Evolutionary conservation across 2,888 invertebrate genomes (phyloP), one percentile per base, ranked within the genome.

Genomic region (Anoplius nigerrimus): DNA sequence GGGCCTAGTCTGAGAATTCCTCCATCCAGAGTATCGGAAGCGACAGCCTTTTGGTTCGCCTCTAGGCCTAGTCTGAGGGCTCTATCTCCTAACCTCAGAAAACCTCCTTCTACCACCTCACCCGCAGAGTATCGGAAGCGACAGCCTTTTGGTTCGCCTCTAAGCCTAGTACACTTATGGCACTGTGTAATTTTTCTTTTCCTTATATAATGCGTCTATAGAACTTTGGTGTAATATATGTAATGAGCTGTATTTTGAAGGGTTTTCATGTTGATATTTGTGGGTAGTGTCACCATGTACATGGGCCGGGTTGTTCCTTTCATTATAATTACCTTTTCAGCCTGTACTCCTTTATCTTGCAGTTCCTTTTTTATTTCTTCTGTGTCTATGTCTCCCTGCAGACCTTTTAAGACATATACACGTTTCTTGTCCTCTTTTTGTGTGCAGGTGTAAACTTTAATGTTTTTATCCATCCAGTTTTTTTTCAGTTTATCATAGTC

Each of bases 161-260:
- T n/a, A n/a, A n/a, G n/a, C n/a, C n/a, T n/a, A n/a, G n/a, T n/a
- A 52, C 84, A 86, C 11, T 79, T 54, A 43, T 80, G 80, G 61
- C 82, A 83, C 62, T 85, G 83, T 8, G 75, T 75, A 0, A 81
- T 62, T 62, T 64, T 66, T 57, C 69, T 77, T 24, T 80, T 78
- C n/a, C 59, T 79, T 11, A 43, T 54, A 27, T 80, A 76, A 6
- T 67, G 55, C 61, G 75, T 75, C 82, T 81, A 82, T 0, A 2
- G 55, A 0, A 82, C 55, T 62, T 69, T 76, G 4, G 73, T 76
- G 27, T 75, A 48, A 15, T 64, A 61, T 3, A 79, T 24, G 18
- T 68, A 73, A 24, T 63, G 53, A 8, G 53, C 63, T 51, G 69
- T 62, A 43, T 73, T 59, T 8, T 71, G 70, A 13, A 79, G 21